These are phyloP conservation scores for Homarus americanus DNA, from an alignment of 1,140 invertebrate species.

Conservation along the genomic window DNA sequence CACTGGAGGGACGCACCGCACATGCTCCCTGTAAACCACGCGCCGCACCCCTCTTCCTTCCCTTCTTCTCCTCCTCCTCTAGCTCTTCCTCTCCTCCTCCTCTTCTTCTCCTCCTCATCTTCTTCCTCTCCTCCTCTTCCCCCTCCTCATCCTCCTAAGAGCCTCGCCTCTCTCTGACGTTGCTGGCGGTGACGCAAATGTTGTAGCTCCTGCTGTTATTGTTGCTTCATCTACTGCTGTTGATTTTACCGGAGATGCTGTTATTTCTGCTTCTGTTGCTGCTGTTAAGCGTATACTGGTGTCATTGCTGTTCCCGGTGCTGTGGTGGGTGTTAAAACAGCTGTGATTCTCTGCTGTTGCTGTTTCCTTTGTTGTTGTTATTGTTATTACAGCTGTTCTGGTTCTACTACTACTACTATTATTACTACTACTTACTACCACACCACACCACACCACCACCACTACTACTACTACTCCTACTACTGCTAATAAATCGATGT, in stretches of 20 bases:
- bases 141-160: background rate
- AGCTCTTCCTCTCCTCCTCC: background rate
- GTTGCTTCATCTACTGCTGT: background rate
- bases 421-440: background rate
- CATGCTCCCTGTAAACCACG: slow-evolving; percentile 19
- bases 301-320: background rate
- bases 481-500: no score
- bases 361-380: background rate
- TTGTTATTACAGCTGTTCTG: background rate
- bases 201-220: background rate
- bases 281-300: background rate
- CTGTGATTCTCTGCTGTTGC: background rate
- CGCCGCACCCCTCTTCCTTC: background rate
- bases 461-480: background rate
- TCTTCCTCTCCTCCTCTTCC: background rate
- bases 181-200: no score
- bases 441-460: no score
- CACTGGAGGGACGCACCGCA: slow-evolving; percentile 15
- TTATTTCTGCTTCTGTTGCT: background rate
- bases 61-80: background rate
- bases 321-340: background rate
- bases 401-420: background rate
- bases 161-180: background rate
- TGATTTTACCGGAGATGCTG: background rate
- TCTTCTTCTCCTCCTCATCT: background rate